Evolutionary conservation across 2,888 invertebrate species (phyloP), one percentile per base, ranked within the genome.

Genomic region (Troides oblongomaculatus): DNA sequence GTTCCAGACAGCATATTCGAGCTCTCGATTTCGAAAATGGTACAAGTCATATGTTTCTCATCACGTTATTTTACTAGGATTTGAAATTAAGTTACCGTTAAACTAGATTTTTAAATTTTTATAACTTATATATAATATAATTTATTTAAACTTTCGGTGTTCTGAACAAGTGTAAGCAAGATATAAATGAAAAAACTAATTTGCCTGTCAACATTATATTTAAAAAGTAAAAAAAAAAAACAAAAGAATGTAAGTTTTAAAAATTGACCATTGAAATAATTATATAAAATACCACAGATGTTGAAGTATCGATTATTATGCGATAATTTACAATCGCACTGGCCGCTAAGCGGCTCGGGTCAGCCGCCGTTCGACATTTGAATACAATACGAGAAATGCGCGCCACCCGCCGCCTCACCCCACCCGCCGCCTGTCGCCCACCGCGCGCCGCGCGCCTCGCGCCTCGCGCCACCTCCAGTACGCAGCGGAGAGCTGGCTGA

Each of bases 341-440:
- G 64, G 50, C 63, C 69, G 53, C 8, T 59, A 68, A 69, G 60
- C 25, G 60, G 57, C 69, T 25, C 74, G 69, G 84, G 82, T 85
- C 84, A 84, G 76, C 77, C 74, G 76, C 77, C 74, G 74, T 72
- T 71, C 75, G 74, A 72, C 74, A 84, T 85, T 85, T 83, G 79
- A 83, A 85, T 85, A 85, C 85, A 85, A 85, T 85, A 79, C 76
- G 73, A 74, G 72, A 74, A 78, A 75, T 70, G 74, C 73, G 72
- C 67, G 69, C 73, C 71, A 60, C 70, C 69, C 46, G 50, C 50
- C 46, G 50, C 50, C 50, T 61, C 72, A 71, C 65, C 5, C 2
- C 67, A 68, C 18, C 72, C 3, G 30, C 3, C 30, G 30, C 30
- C 3, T 5, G 3, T 5, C 30, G 74, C 73, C 71, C 67, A 68